Conservation (phyloP, 1,140 invertebrate species). For the Diorhabda carinulata region DNA sequence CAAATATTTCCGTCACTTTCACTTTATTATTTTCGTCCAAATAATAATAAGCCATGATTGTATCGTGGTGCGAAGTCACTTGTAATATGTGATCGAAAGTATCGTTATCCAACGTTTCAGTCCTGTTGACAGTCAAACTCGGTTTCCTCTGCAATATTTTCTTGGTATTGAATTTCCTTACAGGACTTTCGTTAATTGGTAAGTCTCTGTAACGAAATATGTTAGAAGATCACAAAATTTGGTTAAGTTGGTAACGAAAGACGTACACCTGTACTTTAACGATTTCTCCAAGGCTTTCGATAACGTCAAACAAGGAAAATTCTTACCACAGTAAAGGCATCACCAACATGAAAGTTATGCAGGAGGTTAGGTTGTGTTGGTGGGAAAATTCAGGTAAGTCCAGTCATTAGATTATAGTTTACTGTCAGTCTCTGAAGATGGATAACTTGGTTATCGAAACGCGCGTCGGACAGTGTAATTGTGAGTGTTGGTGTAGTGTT, state of each 20-base stretch:
- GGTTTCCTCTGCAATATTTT: conserved; percentile 43
- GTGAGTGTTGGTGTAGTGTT: too few relatives aligned
- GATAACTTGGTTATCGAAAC: too few relatives aligned
- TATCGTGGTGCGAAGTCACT: conserved; percentile 79
- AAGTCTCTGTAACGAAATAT: conserved; percentile 43
- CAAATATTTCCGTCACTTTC: conserved; percentile 84
- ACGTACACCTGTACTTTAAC: too few relatives aligned
- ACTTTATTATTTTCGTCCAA: conserved; percentile 81
- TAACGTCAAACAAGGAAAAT: too few relatives aligned
- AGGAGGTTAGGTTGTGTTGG: not conserved
- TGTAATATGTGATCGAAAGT: conserved; percentile 84
- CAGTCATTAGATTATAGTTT: too few relatives aligned
- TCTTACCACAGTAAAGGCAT: too few relatives aligned
- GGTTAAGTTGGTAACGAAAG: not conserved
- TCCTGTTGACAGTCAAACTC: conserved; percentile 52
- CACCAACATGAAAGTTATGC: not conserved
- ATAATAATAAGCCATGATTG: conserved; percentile 86
- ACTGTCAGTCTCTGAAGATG: too few relatives aligned
- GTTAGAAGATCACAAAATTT: not conserved
- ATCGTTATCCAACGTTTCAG: conserved; percentile 58
- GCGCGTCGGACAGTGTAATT: too few relatives aligned
- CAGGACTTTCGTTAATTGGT: conserved; percentile 41
- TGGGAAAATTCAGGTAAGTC: too few relatives aligned
- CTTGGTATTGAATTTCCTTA: conserved; percentile 34
- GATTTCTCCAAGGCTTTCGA: too few relatives aligned